phyloP scores from a whole-genome alignment of 2,113 vertebrate species.

The Calyptomena viridis region DNA sequence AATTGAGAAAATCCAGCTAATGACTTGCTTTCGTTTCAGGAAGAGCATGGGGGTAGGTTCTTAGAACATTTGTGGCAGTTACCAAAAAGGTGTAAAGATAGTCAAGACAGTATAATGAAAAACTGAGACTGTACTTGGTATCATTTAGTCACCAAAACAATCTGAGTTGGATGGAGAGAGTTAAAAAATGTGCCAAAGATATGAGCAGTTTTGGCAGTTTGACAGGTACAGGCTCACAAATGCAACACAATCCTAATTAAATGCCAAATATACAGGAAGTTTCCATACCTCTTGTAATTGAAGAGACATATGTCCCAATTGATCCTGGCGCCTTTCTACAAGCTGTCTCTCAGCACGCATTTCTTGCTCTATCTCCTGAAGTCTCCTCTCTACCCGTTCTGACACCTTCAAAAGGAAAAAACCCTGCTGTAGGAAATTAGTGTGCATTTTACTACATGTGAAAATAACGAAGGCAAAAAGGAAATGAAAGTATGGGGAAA shows the following conservation, averaged over 20 bases:
- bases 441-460: neutral
- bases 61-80: neutral
- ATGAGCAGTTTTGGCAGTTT: neutral
- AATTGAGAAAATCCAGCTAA: neutral
- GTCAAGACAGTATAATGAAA: neutral
- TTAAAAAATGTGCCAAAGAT: neutral
- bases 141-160: neutral
- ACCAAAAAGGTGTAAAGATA: neutral
- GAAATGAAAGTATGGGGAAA: neutral
- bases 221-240: neutral
- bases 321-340: constrained; percentile 76
- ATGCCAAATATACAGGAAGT: neutral
- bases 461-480: neutral
- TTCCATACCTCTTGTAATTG: constrained; percentile 83
- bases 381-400: constrained; percentile 84
- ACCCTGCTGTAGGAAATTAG: neutral
- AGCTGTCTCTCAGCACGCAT: constrained; percentile 77
- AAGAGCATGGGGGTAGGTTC: neutral
- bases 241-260: neutral
- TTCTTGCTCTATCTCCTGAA: constrained; percentile 87
- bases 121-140: neutral
- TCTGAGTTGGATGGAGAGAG: neutral
- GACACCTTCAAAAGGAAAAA: constrained; percentile 75
- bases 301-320: constrained; percentile 74
- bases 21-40: neutral